Percentiles rank a stretch among this genome's conserved stretches.
phyloP scores from a whole-genome alignment of 2,888 invertebrate species.

The Catocala fraxini region DNA sequence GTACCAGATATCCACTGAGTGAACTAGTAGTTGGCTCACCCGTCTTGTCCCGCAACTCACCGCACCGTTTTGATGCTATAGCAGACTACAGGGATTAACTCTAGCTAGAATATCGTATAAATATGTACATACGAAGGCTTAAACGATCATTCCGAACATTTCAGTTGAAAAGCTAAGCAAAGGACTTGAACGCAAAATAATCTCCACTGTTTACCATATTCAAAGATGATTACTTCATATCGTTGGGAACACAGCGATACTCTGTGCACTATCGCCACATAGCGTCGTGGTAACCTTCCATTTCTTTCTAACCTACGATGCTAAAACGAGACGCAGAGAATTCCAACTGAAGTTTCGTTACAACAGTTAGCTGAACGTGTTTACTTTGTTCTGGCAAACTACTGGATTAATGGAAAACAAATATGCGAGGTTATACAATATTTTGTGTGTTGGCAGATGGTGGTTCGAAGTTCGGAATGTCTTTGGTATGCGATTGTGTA shows the following conservation, averaged over 20 bases:
- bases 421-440: constrained; percentile 58
- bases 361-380: constrained; percentile 45
- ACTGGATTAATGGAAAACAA: constrained; percentile 67
- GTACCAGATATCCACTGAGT: too few species aligned
- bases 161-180: neutral
- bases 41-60: too few species aligned
- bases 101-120: too few species aligned
- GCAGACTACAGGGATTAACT: too few species aligned
- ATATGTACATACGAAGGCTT: too few species aligned
- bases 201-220: constrained; percentile 31
- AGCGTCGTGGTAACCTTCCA: constrained; percentile 19
- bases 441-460: constrained; percentile 43
- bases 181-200: constrained; percentile 17
- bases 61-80: too few species aligned
- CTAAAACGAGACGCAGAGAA: constrained; percentile 26
- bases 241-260: constrained; percentile 23
- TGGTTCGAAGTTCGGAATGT: constrained; percentile 37
- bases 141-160: neutral
- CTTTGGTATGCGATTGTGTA: constrained; percentile 29
- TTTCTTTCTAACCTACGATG: constrained; percentile 21
- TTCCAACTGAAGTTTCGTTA: constrained; percentile 47
- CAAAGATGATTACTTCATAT: constrained; percentile 45
- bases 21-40: too few species aligned
- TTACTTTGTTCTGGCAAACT: constrained; percentile 58
- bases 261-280: constrained; percentile 40